Base-by-base conservation (phyloP, 2,888 invertebrate genomes). In the Notodonta dromedarius region DNA sequence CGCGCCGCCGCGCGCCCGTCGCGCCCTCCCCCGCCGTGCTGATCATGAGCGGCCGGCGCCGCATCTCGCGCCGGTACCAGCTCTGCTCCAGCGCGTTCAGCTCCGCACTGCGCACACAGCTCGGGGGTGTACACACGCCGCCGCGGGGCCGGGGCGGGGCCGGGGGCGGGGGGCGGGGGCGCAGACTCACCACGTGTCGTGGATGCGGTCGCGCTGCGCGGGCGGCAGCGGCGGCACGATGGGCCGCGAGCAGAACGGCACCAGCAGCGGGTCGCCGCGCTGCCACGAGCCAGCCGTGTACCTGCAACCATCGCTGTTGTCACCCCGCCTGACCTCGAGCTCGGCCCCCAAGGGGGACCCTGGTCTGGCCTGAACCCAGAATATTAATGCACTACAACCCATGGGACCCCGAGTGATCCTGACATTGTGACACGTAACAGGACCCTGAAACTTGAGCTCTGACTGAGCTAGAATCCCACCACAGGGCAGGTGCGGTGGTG, bases 51-150 rank as follows among this genome's bases (percentile, higher is more conserved):
- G 97, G 96, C 0, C 96, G 94, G 48, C 96, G 95, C 11, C 96
- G 94, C 95, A 97, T 96, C 91, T 97, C 97, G 58, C 96, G 95
- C 58, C 95, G 94, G 88, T 96, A 97, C 86, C 94, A 94, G 58
- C 94, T 68, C 82, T 95, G 90, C 82, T 97, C 97, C 46, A 87
- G 68, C 32, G 77, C 81, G 79, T 94, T 93, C 78, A 94, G 85
- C 57, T 94, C 94, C 54, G 85, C 84, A 58, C 94, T 94, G 76
- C 44, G 12, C 12, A 35, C n/a, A 32, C 13, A 24, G 24, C 24
- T 24, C 24, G 24, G 24, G 24, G 24, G 24, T 24, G 24, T 24
- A 13, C 12, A 11, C 11, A 7, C 44, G 44, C 4, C 44, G 44
- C 44, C 9, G 4, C 44, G 24, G 24, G 24, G 24, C 24, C 24